A percentile compares a stretch with the other conserved stretches of the same genome.
Evolutionary conservation across 1,140 invertebrate species (phyloP).

Genomic region (Ganaspis sp.): DNA sequence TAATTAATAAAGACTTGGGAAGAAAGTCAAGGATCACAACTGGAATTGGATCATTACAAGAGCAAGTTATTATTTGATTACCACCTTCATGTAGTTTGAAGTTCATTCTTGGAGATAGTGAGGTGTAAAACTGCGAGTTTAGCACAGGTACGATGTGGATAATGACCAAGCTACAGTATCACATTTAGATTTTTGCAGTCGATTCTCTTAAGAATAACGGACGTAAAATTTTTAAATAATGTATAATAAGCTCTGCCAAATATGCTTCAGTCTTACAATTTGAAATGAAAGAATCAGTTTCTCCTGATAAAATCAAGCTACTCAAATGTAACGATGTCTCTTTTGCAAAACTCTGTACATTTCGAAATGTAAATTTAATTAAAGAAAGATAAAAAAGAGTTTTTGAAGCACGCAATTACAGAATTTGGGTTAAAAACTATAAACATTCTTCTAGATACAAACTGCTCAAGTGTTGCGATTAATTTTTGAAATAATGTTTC

Average conservation of each 20-base stretch:
- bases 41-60: slow-evolving; percentile 4
- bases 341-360: not conserved
- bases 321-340: not conserved
- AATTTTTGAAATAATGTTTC: too few relatives aligned
- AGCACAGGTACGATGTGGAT: not conserved
- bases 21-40: slow-evolving; percentile 1
- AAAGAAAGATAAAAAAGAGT: not conserved
- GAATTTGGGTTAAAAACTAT: too few relatives aligned
- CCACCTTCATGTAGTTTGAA: not conserved
- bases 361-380: not conserved
- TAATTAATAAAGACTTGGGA: not conserved
- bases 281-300: not conserved
- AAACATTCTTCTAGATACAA: too few relatives aligned
- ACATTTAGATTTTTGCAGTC: not conserved
- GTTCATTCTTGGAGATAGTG: not conserved
- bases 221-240: not conserved
- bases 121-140: slow-evolving; percentile 7
- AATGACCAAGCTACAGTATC: not conserved
- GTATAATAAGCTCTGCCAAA: not conserved
- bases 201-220: not conserved
- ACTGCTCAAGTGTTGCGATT: too few relatives aligned
- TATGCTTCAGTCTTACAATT: not conserved
- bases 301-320: not conserved
- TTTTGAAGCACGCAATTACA: too few relatives aligned
- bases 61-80: slow-evolving; percentile 11